A percentile compares a stretch with the other conserved stretches of the same genome.
These are phyloP conservation scores for Telmatochromis sp. DNA, from an alignment of 2,113 vertebrate species.

Conservation along the genomic window DNA sequence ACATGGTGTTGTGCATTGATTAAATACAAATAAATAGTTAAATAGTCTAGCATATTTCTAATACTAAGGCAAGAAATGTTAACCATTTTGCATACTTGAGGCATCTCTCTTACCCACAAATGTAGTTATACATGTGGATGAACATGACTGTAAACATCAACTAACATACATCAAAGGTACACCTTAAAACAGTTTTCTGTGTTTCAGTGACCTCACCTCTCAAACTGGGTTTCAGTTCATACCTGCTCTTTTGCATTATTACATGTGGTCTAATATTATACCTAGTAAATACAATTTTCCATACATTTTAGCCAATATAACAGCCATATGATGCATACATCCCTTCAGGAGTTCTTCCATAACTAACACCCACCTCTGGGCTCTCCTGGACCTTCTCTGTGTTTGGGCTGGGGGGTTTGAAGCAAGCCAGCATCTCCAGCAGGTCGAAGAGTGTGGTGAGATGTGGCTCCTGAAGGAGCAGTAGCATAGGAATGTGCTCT, in stretches of 20 bases:
- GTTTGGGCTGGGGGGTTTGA: slow-evolving; percentile 87
- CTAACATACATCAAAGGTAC: neutral
- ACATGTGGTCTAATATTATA: neutral
- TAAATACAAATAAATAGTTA: neutral
- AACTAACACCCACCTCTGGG: slow-evolving; percentile 74
- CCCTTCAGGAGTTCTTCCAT: neutral
- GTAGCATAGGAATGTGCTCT: slow-evolving; percentile 97
- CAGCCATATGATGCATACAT: neutral
- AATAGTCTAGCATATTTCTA: neutral
- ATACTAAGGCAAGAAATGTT: neutral
- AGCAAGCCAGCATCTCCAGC: slow-evolving; percentile 96
- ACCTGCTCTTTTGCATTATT: neutral
- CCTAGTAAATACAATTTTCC: neutral
- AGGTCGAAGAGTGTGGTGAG: slow-evolving; percentile 96
- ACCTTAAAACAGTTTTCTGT: neutral
- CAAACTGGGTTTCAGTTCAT: neutral
- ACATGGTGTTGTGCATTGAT: accelerated
- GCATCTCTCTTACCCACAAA: neutral
- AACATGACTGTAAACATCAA: neutral
- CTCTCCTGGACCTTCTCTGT: slow-evolving; percentile 73
- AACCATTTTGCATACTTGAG: neutral
- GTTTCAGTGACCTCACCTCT: neutral
- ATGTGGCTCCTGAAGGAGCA: slow-evolving; percentile 96
- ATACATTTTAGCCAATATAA: neutral
- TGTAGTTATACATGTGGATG: neutral